These are phyloP conservation scores for Argyresthia albistria DNA, from an alignment of 2,888 invertebrate genomes.

Conservation along the genomic window DNA sequence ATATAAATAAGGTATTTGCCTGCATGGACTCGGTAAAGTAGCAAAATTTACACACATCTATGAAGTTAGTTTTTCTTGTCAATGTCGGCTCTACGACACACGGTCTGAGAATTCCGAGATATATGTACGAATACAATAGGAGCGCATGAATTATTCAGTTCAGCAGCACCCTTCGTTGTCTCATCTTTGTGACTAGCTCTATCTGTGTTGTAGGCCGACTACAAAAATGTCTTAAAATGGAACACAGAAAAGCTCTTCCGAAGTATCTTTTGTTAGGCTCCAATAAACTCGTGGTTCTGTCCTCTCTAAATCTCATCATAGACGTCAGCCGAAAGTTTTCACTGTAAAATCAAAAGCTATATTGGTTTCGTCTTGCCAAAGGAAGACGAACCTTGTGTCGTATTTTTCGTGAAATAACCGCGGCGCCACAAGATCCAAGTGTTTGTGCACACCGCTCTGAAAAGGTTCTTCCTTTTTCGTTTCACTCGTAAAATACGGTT, in stretches of 20 bases:
- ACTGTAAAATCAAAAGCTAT: not conserved
- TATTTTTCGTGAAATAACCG: constrained; percentile 20
- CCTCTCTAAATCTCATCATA: not conserved
- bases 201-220: not conserved
- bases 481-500: constrained; percentile 14
- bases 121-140: constrained; percentile 10
- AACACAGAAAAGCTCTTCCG: too few relatives aligned
- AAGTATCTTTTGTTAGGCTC: too few relatives aligned
- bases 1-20: too few relatives aligned
- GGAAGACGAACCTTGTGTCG: constrained; percentile 15
- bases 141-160: constrained; percentile 53
- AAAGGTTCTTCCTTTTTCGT: constrained; percentile 23
- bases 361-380: constrained; percentile 10
- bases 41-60: too few relatives aligned
- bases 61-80: not conserved
- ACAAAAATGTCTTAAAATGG: not conserved
- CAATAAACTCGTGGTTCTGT: not conserved
- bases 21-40: too few relatives aligned
- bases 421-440: constrained; percentile 25
- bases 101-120: not conserved
- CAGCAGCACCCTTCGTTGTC: constrained; percentile 27
- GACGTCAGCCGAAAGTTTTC: not conserved
- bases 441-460: constrained; percentile 26
- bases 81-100: not conserved
- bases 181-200: not conserved